Percentiles rank a stretch among this genome's conserved stretches.
phyloP scores from a whole-genome alignment of 2,797 vertebrate species.

The Peromyscus eremicus region DNA sequence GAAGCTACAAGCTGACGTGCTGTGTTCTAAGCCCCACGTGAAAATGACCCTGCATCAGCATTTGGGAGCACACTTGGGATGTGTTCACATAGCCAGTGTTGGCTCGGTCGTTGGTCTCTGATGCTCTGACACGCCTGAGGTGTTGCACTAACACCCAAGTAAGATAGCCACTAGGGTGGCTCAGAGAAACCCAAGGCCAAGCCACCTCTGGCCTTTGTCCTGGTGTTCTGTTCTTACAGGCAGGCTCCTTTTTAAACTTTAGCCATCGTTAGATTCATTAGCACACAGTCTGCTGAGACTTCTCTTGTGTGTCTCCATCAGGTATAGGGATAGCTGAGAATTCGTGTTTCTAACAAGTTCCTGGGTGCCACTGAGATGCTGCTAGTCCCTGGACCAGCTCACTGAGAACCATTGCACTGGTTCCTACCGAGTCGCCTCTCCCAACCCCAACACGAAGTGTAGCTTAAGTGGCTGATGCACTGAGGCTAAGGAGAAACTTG shows the following conservation, averaged over 20 bases:
- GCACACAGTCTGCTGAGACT: background rate
- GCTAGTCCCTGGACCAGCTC: background rate
- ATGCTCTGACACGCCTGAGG: background rate
- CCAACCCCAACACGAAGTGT: background rate
- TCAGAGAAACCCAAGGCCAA: background rate
- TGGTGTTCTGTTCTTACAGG: background rate
- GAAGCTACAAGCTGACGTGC: background rate
- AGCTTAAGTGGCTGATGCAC: background rate
- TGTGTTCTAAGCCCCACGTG: fast-evolving
- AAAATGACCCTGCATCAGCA: background rate
- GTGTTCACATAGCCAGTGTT: background rate
- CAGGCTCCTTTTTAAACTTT: background rate
- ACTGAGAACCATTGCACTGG: background rate
- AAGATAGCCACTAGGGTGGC: background rate
- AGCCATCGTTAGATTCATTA: background rate
- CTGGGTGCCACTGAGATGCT: too few relatives aligned
- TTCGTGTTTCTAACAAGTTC: background rate
- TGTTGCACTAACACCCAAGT: background rate
- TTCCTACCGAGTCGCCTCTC: background rate
- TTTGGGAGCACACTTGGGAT: background rate
- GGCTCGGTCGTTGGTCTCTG: background rate
- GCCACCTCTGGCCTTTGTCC: background rate
- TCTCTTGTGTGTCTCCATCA: background rate
- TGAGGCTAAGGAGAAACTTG: background rate
- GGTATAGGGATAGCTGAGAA: background rate